Evolutionary conservation across 2,888 invertebrate genomes (phyloP).

Genomic region (Lysandra coridon): DNA sequence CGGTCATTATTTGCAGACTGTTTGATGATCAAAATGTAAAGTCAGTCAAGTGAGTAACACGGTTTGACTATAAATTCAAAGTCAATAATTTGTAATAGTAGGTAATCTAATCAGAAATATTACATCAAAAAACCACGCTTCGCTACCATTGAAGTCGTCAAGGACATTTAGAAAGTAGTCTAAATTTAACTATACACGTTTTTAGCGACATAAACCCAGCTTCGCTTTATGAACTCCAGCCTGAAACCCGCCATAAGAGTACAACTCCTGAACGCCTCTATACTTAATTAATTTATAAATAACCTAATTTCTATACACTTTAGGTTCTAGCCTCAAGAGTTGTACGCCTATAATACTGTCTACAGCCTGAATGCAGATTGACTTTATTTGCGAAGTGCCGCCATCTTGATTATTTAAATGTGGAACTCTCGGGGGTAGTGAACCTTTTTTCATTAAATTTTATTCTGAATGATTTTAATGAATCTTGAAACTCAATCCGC

Average conservation of each 20-base stretch:
- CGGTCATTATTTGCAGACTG: background rate
- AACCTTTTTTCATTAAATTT: conserved; percentile 11
- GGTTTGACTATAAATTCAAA: too few species aligned
- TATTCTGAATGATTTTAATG: conserved; percentile 17
- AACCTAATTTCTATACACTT: conserved; percentile 30
- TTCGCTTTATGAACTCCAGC: conserved; percentile 42
- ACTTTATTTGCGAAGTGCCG: conserved; percentile 38
- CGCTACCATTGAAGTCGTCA: too few species aligned
- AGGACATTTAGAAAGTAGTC: too few species aligned
- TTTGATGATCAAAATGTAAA: background rate
- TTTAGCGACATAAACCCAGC: background rate
- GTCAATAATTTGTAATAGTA: too few species aligned
- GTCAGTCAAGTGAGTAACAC: background rate
- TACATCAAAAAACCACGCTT: too few species aligned
- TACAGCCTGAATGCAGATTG: conserved; percentile 46
- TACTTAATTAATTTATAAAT: conserved; percentile 28
- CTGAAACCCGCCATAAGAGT: conserved; percentile 45
- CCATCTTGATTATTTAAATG: conserved; percentile 22
- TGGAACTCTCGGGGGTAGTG: background rate
- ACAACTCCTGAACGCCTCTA: conserved; percentile 42
- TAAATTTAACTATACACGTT: background rate
- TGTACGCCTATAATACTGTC: conserved; percentile 46
- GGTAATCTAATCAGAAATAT: too few species aligned
- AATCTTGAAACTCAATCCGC: conserved; percentile 50
- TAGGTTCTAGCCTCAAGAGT: conserved; percentile 41